Evolutionary conservation across 1,140 invertebrate genomes (phyloP), one percentile per base, ranked within the genome.

Genomic region (Agrilus planipennis): DNA sequence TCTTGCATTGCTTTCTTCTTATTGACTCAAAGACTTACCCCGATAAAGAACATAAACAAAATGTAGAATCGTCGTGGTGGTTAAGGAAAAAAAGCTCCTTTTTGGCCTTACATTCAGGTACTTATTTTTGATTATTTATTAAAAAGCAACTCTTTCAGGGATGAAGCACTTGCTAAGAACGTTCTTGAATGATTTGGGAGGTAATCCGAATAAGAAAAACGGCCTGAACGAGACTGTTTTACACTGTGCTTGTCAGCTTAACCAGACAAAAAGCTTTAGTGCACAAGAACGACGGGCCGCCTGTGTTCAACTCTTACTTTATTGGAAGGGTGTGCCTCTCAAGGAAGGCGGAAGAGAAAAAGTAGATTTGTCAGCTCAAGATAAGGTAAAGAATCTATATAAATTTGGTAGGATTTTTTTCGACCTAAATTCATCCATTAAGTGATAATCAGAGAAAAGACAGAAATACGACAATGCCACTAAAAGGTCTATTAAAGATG

Each of bases 171-270:
- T 81, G 41, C 45, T 69, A 15, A 53, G 77, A 51, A 76, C 77
- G 42, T 81, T 81, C 60, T 61, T 81, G 1, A 71, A 66, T 53
- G 77, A 79, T 45, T 60, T 76, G 31, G 69, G 70, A 29, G 79
- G 77, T 16, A 81, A 81, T 58, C 78, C 77, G 10, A 81, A 80
- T 57, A 80, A 80, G 55, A 73, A 70, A 35, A 82, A 82, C 59
- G 67, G 59, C 16, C 57, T 63, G 21, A 77, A 80, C 54, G 76
- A 80, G 55, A 79, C 71, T 2, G 68, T 72, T 2, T 58, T 81
- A 23, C 79, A 81, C 55, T 68, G 67, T 50, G 73, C 76, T 4
- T 81, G 75, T 51, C 68, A 70, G 47, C 64, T 77, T 27, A 59
- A 61, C 23, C 51, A 65, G 34, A 67, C 61, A 25, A 64, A 68